Base-by-base conservation (phyloP, 2,888 invertebrate species). In the Dyspetes luteomarginatus region DNA sequence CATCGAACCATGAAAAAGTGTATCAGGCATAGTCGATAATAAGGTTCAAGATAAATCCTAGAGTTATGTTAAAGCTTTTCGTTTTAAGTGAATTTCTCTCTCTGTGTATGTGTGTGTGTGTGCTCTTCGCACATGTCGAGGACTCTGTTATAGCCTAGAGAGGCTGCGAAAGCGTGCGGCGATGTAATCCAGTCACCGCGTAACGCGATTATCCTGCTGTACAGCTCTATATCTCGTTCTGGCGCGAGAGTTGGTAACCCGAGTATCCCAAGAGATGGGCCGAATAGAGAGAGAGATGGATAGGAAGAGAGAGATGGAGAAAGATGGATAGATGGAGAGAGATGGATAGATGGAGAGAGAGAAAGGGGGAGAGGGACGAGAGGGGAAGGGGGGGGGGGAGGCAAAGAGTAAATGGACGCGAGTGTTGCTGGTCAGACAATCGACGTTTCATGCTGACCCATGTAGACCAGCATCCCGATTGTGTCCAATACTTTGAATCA, bases 151-250 rank as follows among this genome's bases (percentile, higher is more conserved):
- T 60, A 68, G 65, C 12, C 43, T 22, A 41, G 65, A 72, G 73
- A 84, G 85, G 78, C 85, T 84, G 85, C 78, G n/a, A n/a, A 88
- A 88, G 87, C 89, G 89, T 89, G 88, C 56, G 81, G 81, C 86
- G 88, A 85, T 90, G 88, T 90, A 90, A 90, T 90, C 88, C 89
- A 90, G 89, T 90, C 90, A 90, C 88, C 89, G 82, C 88, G 88
- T 89, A 90, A 90, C 88, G 79, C 84, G 90, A 90, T 90, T 90
- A 90, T 87, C 88, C 88, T 85, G 86, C 68, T 50, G 74, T 36
- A 41, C 36, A 76, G 60, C 80, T 82, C 76, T 73, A 64, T 79
- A 72, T 67, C 79, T 69, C 83, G 55, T 62, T 62, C 67, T 68
- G 41, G 72, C 67, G 75, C 81, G 82, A 85, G 81, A 73, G 82